phyloP scores from a whole-genome alignment of 2,888 invertebrate genomes.

The Steromphala cineraria region DNA sequence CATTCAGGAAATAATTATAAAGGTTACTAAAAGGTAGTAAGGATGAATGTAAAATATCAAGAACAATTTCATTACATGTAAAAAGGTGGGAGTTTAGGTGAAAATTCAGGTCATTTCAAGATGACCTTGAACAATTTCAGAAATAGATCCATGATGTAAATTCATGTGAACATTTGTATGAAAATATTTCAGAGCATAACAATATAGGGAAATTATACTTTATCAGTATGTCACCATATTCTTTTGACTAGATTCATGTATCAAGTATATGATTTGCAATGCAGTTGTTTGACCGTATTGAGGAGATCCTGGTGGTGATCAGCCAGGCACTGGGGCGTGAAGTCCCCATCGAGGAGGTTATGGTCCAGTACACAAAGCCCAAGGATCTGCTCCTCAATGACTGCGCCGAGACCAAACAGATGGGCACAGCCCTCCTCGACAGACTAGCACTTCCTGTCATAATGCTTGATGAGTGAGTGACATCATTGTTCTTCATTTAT shows the following conservation, averaged over 20 bases:
- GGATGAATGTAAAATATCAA: no score
- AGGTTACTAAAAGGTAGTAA: no score
- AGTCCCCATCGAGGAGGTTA: constrained; percentile 56
- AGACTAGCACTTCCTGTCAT: constrained; percentile 67
- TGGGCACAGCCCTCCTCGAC: constrained; percentile 68
- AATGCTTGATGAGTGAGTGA: constrained; percentile 63
- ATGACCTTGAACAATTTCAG: no score
- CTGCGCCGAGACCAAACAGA: constrained; percentile 57
- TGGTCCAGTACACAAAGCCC: constrained; percentile 48
- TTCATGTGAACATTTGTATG: no score
- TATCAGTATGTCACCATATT: no score
- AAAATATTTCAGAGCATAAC: no score
- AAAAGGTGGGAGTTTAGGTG: no score
- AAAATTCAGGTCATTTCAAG: no score
- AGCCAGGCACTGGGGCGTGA: constrained; percentile 66
- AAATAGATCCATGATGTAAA: no score
- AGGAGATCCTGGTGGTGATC: constrained; percentile 63
- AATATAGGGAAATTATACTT: not conserved
- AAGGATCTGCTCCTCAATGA: constrained; percentile 59
- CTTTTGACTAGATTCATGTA: not conserved
- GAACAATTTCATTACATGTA: no score
- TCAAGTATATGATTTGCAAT: not conserved
- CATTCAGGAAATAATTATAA: no score
- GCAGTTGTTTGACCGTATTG: constrained; percentile 65
- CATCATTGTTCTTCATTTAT: not conserved